phyloP scores from a whole-genome alignment of 2,797 vertebrate species.

The Cossypha niveicapilla region DNA sequence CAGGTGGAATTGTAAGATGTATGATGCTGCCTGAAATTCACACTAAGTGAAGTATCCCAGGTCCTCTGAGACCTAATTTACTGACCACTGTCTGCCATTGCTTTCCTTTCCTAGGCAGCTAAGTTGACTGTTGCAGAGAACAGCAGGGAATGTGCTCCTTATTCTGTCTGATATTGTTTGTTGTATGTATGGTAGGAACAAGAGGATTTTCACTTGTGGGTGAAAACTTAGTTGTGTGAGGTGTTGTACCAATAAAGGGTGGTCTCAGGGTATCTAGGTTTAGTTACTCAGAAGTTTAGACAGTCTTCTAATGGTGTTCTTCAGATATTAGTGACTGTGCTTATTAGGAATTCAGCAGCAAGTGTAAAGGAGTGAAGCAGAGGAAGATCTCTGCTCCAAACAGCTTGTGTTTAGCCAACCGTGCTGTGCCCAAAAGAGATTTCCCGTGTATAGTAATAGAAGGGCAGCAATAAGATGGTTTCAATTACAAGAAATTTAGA shows the following conservation, averaged over 20 bases:
- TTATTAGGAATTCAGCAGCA: background rate
- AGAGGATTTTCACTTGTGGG: background rate
- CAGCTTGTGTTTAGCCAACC: background rate
- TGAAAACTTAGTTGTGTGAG: background rate
- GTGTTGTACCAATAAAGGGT: background rate
- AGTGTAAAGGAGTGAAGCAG: background rate
- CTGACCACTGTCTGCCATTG: background rate
- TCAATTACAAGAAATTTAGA: background rate
- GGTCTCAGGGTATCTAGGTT: background rate
- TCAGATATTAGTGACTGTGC: background rate
- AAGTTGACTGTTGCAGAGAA: background rate
- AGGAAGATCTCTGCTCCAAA: background rate
- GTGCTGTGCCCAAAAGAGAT: background rate
- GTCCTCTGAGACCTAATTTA: conserved; percentile 38
- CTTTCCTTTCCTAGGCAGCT: background rate
- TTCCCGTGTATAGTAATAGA: background rate
- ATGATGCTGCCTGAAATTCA: background rate
- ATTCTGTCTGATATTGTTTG: background rate
- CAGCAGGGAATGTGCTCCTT: background rate
- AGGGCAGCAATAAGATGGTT: background rate
- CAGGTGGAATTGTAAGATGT: background rate
- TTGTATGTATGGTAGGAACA: background rate
- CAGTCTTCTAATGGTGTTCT: background rate
- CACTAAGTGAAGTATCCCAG: background rate
- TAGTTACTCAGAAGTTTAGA: background rate